Percentiles rank a stretch among this genome's conserved stretches.
Conservation (phyloP, 2,113 vertebrate species). For the Mus musculus region GRCm39 chr12:9382501-9383000, state of each 20-base stretch:
- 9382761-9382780: not conserved
- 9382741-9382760: not conserved
- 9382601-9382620: not conserved
- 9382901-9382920: not conserved
- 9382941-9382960: not conserved
- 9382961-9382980: constrained; percentile 24
- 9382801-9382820: accelerated
- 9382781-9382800: not conserved
- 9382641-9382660: no score
- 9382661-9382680: not conserved
- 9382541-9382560: not conserved
- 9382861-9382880: not conserved
- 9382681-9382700: not conserved
- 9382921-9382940: not conserved
- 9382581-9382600: not conserved
- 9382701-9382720: not conserved
- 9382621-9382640: not conserved
- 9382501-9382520: not conserved
- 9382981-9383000: not conserved
- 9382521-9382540: accelerated
- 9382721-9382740: not conserved
- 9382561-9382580: not conserved
- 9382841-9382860: accelerated
- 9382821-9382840: not conserved
- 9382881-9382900: not conserved